phyloP scores from a whole-genome alignment of 1,140 invertebrate species.

The Zaprionus ornatus region DNA sequence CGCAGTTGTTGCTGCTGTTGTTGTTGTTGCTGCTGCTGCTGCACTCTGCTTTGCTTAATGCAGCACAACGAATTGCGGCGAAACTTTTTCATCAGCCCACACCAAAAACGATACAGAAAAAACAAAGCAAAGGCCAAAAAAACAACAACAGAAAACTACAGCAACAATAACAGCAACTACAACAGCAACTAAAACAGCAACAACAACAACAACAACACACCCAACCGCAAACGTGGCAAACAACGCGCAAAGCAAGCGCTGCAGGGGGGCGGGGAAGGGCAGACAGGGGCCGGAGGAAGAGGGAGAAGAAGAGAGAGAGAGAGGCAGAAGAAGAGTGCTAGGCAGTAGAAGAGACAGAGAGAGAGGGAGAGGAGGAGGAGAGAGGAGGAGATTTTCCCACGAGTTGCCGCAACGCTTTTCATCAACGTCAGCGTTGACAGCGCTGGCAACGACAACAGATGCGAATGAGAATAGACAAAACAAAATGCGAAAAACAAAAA shows the following conservation, averaged over 20 bases:
- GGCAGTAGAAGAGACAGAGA: too few relatives aligned
- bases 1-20: conserved; percentile 21
- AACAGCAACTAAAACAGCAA: conserved; percentile 32
- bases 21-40: conserved; percentile 35
- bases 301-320: not conserved
- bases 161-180: conserved; percentile 12
- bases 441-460: conserved; percentile 29
- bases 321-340: conserved; percentile 11
- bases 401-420: conserved; percentile 56
- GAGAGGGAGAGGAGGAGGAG: conserved; percentile 9
- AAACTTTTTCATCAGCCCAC: conserved; percentile 76
- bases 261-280: conserved; percentile 20
- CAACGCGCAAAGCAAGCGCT: conserved; percentile 7
- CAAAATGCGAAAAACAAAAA: not conserved
- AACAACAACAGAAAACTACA: not conserved
- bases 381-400: conserved; percentile 60
- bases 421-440: conserved; percentile 56
- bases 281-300: not conserved
- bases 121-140: conserved; percentile 32
- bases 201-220: conserved; percentile 26
- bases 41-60: conserved; percentile 64
- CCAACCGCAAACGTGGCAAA: conserved; percentile 36
- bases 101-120: conserved; percentile 25
- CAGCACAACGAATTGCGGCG: conserved; percentile 74
- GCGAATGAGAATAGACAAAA: conserved; percentile 4